Conservation (phyloP, 2,888 invertebrate species). For the Alloplasta piceator region DNA sequence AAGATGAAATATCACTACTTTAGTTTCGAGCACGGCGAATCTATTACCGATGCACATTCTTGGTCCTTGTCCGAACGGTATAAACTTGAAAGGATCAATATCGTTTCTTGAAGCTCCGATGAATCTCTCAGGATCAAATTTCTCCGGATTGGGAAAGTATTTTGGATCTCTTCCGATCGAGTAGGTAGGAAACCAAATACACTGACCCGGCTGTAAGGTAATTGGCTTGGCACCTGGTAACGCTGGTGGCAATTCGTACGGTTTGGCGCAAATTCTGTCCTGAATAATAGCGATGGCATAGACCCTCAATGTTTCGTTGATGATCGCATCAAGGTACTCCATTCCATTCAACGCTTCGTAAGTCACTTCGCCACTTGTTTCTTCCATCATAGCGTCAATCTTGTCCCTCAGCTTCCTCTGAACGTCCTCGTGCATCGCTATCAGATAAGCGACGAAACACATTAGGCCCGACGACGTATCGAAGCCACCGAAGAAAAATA, state of each 20-base stretch:
- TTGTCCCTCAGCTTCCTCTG: conserved; percentile 82
- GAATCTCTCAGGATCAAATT: conserved; percentile 82
- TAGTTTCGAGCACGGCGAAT: conserved; percentile 71
- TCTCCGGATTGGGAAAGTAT: conserved; percentile 80
- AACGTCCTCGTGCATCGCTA: conserved; percentile 80
- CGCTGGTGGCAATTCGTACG: conserved; percentile 73
- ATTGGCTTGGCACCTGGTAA: conserved; percentile 73
- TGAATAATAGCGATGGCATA: conserved; percentile 73
- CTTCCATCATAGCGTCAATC: conserved; percentile 72
- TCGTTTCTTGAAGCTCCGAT: conserved; percentile 75
- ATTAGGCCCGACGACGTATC: conserved; percentile 74
- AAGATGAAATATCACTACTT: conserved; percentile 71
- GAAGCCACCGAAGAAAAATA: conserved; percentile 79
- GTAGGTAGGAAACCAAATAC: conserved; percentile 75
- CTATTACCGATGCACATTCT: conserved; percentile 80
- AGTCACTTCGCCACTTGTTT: conserved; percentile 76
- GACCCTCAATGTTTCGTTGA: conserved; percentile 76
- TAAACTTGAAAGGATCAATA: conserved; percentile 74
- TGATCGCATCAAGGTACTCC: conserved; percentile 85
- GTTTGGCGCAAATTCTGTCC: conserved; percentile 75
- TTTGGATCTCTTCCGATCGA: conserved; percentile 79
- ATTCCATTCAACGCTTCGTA: conserved; percentile 83
- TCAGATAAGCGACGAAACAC: conserved; percentile 72
- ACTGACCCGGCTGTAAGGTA: conserved; percentile 74
- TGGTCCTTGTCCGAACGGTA: conserved; percentile 81